Evolutionary conservation across 1,140 invertebrate species (phyloP).

Genomic region (Protaetia brevitarsis): DNA sequence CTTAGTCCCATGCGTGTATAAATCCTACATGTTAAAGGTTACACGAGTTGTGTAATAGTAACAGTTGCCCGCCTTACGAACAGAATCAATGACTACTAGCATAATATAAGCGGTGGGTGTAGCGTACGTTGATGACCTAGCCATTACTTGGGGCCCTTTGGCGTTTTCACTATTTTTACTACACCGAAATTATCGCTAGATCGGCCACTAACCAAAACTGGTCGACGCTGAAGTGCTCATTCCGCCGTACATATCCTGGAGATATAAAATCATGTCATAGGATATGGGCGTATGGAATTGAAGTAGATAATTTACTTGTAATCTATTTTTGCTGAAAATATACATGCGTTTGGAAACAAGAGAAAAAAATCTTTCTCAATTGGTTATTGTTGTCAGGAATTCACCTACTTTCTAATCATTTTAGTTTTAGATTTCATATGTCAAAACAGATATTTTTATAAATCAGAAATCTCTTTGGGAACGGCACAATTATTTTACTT

Average conservation of each 20-base stretch:
- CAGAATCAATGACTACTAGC: slow-evolving; percentile 14
- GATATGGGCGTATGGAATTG: no score
- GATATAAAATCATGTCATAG: background rate
- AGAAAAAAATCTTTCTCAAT: no score
- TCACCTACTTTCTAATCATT: no score
- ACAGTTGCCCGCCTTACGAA: slow-evolving; percentile 13
- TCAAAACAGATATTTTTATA: no score
- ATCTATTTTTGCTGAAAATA: no score
- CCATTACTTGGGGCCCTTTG: slow-evolving; percentile 5
- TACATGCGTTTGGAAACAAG: no score
- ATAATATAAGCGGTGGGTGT: slow-evolving; percentile 14
- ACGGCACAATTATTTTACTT: no score
- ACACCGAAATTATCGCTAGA: background rate
- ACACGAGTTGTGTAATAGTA: slow-evolving; percentile 15
- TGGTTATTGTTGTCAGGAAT: no score
- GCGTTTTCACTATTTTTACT: slow-evolving; percentile 2
- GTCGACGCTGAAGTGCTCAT: background rate
- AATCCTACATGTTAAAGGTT: slow-evolving; percentile 17
- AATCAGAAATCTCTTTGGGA: no score
- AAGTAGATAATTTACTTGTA: no score
- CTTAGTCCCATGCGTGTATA: slow-evolving; percentile 7
- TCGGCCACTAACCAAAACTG: background rate
- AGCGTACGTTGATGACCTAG: slow-evolving; percentile 7
- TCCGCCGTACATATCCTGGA: background rate
- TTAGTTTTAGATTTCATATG: no score